phyloP scores from a whole-genome alignment of 2,797 vertebrate genomes.

The Acridotheres tristis region DNA sequence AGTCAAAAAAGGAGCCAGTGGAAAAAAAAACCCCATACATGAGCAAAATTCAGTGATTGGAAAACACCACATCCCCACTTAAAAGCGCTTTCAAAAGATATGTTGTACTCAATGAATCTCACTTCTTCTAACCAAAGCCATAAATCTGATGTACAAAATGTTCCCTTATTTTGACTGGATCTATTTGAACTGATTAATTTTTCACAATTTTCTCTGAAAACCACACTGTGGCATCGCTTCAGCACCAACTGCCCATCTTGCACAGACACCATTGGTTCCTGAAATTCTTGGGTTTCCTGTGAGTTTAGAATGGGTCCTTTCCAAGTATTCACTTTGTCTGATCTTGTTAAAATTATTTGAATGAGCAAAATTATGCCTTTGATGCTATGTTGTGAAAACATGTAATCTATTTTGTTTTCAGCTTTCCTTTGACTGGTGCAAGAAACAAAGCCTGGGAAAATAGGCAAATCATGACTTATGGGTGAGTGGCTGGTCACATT shows the following conservation, averaged over 20 bases:
- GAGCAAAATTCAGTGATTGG: background rate
- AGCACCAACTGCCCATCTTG: background rate
- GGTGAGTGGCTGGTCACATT: constrained; percentile 54
- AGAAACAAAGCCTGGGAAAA: constrained; percentile 65
- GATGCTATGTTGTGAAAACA: background rate
- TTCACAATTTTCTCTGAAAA: constrained; percentile 37
- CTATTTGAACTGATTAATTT: constrained; percentile 14
- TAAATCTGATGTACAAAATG: constrained; percentile 7
- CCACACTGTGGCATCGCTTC: constrained; percentile 1
- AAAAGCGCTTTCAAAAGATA: background rate
- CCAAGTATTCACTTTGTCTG: constrained; percentile 28
- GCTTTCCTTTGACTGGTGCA: constrained; percentile 30
- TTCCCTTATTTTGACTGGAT: background rate
- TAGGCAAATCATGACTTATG: constrained; percentile 27
- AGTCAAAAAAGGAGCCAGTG: background rate
- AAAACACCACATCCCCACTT: background rate
- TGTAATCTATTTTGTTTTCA: constrained; percentile 59
- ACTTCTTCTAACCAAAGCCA: background rate
- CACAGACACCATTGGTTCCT: background rate
- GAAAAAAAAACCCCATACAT: background rate
- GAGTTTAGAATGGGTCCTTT: constrained; percentile 17
- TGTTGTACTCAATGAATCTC: background rate
- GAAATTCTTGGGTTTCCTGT: constrained; percentile 46
- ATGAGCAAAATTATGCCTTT: constrained; percentile 40
- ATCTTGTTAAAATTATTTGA: constrained; percentile 57